Base-by-base conservation (phyloP, 2,113 vertebrate species). In the Naja naja region DNA sequence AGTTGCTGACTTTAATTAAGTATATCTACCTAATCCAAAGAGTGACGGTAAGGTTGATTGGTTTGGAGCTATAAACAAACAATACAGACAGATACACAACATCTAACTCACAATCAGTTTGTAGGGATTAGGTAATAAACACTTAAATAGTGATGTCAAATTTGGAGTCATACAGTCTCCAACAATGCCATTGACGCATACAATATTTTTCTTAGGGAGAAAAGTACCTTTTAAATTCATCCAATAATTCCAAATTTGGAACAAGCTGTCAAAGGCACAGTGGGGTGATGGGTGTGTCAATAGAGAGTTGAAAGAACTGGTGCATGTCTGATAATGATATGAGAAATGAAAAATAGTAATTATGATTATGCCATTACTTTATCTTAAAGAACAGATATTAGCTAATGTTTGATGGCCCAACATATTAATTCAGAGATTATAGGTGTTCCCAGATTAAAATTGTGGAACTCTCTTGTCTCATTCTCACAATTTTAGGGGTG, bases 301-400 rank as follows among this genome's bases (percentile, higher is more conserved):
- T 39, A 47, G 53, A 55, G 18, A 87, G n/a, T 47, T 18, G 56
- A 69, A n/a, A 39, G 86, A 88, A 53, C 58, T 69, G 47, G 56
- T 43, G 39, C n/a, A 54, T 52, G 69, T 49, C 58, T 88, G 14
- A 88, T 69, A 39, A 92, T 88, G 27, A 2, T 39, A n/a, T 27
- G 3, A 88, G 30, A 34, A 69, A 53, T 88, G 58, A 92, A 43
- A 91, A 69, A 88, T 30, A 92, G 87, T 45, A 92, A 92, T 92
- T 88, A 91, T 87, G 11, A 27, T 91, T 91, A 23, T 10, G 5
- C 58, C 58, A 88, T 53, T 27, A 53, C 47, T 69, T 74, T 34
- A 12, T 53, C 22, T 64, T 56, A 87, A 87, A 64, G 45, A 16
- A 43, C 23, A 87, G 12, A 45, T 39, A 14, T 88, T 92, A 74